phyloP scores from a whole-genome alignment of 2,113 vertebrate genomes.

The Sorex fumeus region DNA sequence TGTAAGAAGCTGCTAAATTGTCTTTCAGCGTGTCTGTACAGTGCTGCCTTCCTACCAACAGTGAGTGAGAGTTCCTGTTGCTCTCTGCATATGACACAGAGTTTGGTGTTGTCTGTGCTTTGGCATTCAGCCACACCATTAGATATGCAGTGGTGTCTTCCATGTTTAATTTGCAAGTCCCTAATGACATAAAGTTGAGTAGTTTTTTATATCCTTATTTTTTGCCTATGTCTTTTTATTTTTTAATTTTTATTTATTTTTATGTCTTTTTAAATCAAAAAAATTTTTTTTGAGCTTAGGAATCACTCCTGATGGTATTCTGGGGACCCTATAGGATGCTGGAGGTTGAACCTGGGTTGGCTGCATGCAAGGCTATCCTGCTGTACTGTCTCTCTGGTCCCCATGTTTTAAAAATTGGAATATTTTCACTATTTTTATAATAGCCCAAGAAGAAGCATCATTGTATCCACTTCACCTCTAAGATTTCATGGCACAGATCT shows the following conservation, averaged over 20 bases:
- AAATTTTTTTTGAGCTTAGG: too few relatives aligned
- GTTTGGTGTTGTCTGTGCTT: neutral
- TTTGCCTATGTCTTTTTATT: too few relatives aligned
- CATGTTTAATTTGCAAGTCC: neutral
- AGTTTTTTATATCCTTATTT: slow-evolving; percentile 6
- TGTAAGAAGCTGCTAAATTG: slow-evolving; percentile 36
- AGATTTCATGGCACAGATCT: slow-evolving; percentile 5
- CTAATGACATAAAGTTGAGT: neutral
- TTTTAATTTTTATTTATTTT: slow-evolving; percentile 20
- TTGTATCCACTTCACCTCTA: neutral
- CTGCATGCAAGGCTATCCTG: too few relatives aligned
- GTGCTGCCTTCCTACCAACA: neutral
- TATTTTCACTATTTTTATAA: slow-evolving; percentile 34
- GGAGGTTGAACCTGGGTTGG: too few relatives aligned
- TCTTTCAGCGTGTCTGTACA: neutral
- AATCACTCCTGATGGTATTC: too few relatives aligned
- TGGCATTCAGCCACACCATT: neutral
- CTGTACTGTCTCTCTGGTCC: too few relatives aligned
- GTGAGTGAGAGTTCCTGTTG: neutral
- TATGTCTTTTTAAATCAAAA: too few relatives aligned
- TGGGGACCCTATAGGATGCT: too few relatives aligned
- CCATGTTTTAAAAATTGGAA: slow-evolving; percentile 21
- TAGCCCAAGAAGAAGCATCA: neutral
- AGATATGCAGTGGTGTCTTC: neutral
- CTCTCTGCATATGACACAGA: neutral